A percentile compares a stretch with the other conserved stretches of the same genome.
Evolutionary conservation across 2,888 invertebrate species (phyloP).

Genomic region (Lissonota sp.): DNA sequence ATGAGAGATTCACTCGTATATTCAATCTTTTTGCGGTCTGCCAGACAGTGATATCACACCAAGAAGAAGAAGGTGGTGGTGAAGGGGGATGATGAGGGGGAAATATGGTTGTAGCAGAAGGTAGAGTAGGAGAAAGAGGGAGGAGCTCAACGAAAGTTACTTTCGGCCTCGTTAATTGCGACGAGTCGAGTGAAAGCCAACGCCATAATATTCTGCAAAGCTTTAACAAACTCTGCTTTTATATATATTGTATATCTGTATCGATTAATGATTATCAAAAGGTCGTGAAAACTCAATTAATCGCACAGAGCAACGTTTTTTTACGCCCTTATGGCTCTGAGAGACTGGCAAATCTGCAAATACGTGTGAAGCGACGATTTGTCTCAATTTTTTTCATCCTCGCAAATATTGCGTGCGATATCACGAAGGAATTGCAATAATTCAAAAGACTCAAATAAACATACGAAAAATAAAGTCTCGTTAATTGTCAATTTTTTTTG

Average conservation of each 20-base stretch:
- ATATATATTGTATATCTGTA: no score
- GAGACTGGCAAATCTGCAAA: no score
- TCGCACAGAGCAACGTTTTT: background rate
- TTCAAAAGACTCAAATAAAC: no score
- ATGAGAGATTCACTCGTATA: constrained; percentile 13
- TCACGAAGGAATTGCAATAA: no score
- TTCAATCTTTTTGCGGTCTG: constrained; percentile 29
- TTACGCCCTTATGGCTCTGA: no score
- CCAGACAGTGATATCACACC: constrained; percentile 30
- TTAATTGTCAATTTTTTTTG: no score
- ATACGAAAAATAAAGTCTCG: no score
- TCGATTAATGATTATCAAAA: background rate
- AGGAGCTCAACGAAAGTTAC: constrained; percentile 53
- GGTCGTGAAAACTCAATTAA: constrained; percentile 1
- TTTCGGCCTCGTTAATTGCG: constrained; percentile 62
- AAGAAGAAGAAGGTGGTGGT: background rate
- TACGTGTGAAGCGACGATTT: no score
- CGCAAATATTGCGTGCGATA: no score
- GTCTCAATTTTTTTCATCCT: no score
- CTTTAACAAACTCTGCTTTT: background rate
- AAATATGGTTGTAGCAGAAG: background rate
- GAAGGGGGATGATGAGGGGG: constrained; percentile 6
- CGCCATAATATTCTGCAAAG: constrained; percentile 41
- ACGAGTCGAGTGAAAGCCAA: constrained; percentile 57
- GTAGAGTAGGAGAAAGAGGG: constrained; percentile 2